Conservation (phyloP, 2,797 vertebrate species). For the Sorex maritimensis region DNA sequence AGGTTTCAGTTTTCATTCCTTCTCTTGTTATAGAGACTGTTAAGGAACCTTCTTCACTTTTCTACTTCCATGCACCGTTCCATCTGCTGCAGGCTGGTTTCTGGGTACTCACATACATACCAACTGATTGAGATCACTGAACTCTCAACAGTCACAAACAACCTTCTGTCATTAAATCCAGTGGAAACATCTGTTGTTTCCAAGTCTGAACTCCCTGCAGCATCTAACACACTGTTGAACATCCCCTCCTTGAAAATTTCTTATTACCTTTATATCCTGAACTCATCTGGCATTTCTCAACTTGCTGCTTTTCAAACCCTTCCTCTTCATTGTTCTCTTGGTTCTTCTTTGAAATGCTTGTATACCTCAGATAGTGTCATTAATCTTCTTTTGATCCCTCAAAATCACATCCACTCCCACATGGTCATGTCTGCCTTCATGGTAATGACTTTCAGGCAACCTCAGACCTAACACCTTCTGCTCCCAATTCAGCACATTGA, state of each 20-base stretch:
- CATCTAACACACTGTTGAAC: background rate
- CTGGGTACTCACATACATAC: background rate
- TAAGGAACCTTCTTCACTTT: background rate
- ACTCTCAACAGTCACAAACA: background rate
- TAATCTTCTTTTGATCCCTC: background rate
- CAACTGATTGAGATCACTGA: background rate
- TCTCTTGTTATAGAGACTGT: background rate
- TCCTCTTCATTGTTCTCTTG: background rate
- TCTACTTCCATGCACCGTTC: background rate
- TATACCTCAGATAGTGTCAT: background rate
- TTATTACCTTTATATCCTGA: background rate
- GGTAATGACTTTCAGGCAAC: background rate
- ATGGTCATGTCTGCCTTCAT: background rate
- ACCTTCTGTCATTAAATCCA: background rate
- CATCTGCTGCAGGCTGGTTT: background rate
- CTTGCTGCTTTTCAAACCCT: background rate
- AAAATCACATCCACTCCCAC: background rate
- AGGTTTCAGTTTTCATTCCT: background rate
- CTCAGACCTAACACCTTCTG: background rate
- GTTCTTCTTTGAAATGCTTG: background rate
- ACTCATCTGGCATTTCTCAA: background rate
- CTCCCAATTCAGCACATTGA: background rate
- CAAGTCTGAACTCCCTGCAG: background rate
- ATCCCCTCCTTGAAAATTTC: background rate
- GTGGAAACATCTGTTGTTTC: background rate